Evolutionary conservation across 2,888 invertebrate species (phyloP).

Genomic region (Lottia gigantea): DNA sequence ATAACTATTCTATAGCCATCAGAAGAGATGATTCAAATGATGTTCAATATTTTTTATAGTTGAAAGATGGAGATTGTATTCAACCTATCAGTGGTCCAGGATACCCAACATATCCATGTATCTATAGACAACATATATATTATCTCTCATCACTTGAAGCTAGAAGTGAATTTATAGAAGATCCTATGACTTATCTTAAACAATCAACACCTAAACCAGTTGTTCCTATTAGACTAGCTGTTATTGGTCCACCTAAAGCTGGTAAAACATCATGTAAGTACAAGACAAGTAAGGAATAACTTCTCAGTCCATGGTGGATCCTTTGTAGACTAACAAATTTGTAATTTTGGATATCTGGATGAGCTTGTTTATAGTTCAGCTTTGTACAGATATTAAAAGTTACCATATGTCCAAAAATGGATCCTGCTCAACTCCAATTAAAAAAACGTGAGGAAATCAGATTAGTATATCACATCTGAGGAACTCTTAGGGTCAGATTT

Average conservation of each 20-base stretch:
- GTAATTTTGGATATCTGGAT: background rate
- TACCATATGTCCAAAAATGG: too few relatives aligned
- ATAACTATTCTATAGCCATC: too few relatives aligned
- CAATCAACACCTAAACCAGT: slow-evolving; percentile 65
- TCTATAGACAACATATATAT: slow-evolving; percentile 65
- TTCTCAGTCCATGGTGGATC: too few relatives aligned
- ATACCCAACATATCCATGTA: slow-evolving; percentile 58
- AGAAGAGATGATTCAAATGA: too few relatives aligned
- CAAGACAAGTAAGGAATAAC: too few relatives aligned
- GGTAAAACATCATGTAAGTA: slow-evolving; percentile 68
- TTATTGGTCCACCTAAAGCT: slow-evolving; percentile 68
- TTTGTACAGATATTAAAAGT: too few relatives aligned
- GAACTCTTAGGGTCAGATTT: too few relatives aligned
- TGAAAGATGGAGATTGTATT: slow-evolving; percentile 63
- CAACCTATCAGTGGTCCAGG: slow-evolving; percentile 65
- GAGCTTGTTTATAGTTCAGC: background rate
- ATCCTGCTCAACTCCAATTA: too few relatives aligned
- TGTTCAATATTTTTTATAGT: slow-evolving; percentile 35
- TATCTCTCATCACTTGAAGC: slow-evolving; percentile 59
- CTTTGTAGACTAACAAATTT: too few relatives aligned
- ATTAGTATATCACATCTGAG: too few relatives aligned
- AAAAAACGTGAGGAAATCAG: too few relatives aligned
- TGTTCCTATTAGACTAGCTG: slow-evolving; percentile 66
- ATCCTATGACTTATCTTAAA: slow-evolving; percentile 63
- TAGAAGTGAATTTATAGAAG: slow-evolving; percentile 60